Base-by-base conservation (phyloP, 2,113 vertebrate genomes). In the Rhadina sibilatrix region DNA sequence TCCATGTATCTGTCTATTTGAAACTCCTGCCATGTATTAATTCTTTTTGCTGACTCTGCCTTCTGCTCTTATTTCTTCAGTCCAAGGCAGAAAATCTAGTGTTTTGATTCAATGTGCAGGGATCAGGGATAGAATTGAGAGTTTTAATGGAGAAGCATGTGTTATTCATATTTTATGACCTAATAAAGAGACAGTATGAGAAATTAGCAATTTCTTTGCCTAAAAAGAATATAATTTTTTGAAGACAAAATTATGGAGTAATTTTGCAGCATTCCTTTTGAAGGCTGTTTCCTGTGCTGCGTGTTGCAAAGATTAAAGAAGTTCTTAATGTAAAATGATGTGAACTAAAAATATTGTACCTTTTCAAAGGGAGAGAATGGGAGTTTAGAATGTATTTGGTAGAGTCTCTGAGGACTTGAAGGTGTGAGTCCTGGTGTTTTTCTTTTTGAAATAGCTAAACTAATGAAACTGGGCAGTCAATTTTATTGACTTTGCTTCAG, bases 301-400 rank as follows among this genome's bases (percentile, higher is more conserved):
- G 15, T 87, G 30, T 82, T 87, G 52, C 47, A n/a, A 66, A 96
- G 89, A 93, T 93, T 74, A 89, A 87, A 97, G 69, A 82, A 35
- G 30, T n/a, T 89, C 64, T 86, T 95, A 89, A 78, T 90, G 68
- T 47, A 66, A 77, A 86, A 83, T 66, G 63, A 90, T 92, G 59
- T 70, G 63, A 83, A 77, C 75, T 90, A 66, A 89, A 92, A 93
- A 90, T 74, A 74, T 37, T 80, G 35, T 49, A 87, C 35, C 30
- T 86, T 77, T 95, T 89, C 47, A 66, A 74, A 94, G 59, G 23
- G 86, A 76, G 78, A 76, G 59, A 83, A 90, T 44, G 50, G 37
- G 63, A 72, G 57, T 53, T 56, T 47, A 46, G 47, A 69, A 66
- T 54, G 12, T 28, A 15, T 70, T 94, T 83, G 86, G 15, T 49